Conservation (phyloP, 35 echinoderm and acorn worm genomes). For the Acanthaster planci region DNA sequence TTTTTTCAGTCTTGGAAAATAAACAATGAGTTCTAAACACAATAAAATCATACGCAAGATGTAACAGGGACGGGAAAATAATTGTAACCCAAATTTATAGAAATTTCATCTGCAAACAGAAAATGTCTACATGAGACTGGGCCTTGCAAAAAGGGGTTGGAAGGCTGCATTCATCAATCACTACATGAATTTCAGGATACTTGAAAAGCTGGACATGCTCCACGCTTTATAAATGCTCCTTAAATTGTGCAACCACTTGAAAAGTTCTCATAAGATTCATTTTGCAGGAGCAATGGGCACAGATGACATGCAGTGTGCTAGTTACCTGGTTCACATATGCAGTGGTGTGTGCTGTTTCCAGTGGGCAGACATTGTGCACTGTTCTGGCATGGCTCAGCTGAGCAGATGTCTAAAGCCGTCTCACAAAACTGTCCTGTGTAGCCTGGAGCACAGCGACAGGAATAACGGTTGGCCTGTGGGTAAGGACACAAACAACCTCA, state of each 20-base stretch:
- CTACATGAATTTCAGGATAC: background rate
- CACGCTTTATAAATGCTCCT: background rate
- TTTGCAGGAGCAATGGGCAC: background rate
- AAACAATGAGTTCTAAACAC: too few relatives aligned
- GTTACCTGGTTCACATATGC: background rate
- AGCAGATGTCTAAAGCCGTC: constrained; percentile 27
- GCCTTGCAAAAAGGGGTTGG: too few relatives aligned
- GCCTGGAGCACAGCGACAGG: constrained; percentile 15
- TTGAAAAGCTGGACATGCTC: background rate
- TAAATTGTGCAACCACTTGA: background rate
- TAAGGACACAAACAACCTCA: background rate
- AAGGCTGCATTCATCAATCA: too few relatives aligned
- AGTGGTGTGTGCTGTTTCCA: background rate
- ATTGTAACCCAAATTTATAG: background rate
- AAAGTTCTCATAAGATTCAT: background rate
- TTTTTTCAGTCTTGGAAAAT: background rate
- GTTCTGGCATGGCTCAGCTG: constrained; percentile 37
- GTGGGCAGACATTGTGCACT: background rate
- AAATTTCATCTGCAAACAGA: background rate
- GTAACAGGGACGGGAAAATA: background rate
- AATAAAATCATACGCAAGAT: too few relatives aligned
- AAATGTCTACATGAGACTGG: background rate
- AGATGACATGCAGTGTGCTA: background rate
- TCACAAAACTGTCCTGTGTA: constrained; percentile 34
- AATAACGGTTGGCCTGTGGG: constrained; percentile 11